Percentiles rank a stretch among this genome's conserved stretches.
These are phyloP conservation scores for Ataeniobius toweri DNA, from an alignment of 2,797 vertebrate species.

Conservation along the genomic window DNA sequence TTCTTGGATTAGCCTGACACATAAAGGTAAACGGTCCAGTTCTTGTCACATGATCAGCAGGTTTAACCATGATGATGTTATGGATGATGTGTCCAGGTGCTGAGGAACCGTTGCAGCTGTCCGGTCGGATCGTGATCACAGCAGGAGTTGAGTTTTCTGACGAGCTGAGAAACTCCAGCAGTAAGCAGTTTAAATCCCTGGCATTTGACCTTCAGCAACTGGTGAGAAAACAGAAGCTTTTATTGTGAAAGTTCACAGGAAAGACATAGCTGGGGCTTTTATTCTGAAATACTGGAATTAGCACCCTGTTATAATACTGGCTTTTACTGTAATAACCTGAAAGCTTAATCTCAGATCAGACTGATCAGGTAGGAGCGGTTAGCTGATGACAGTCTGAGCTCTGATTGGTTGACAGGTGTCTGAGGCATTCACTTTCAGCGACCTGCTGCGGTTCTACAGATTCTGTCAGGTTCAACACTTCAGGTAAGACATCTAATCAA, in stretches of 20 bases:
- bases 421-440: slow-evolving; percentile 45
- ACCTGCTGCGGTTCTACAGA: slow-evolving; percentile 53
- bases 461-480: slow-evolving; percentile 67
- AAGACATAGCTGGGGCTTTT: neutral
- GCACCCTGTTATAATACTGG: neutral
- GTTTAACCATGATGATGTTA: neutral
- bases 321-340: neutral
- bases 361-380: neutral
- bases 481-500: slow-evolving; percentile 64
- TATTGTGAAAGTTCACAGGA: slow-evolving; percentile 4
- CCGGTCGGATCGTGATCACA: slow-evolving; percentile 63
- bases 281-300: slow-evolving; percentile 2
- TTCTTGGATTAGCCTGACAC: slow-evolving; percentile 50
- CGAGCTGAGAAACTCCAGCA: slow-evolving; percentile 73
- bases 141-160: slow-evolving; percentile 62
- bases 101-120: slow-evolving; percentile 16
- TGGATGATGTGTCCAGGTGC: slow-evolving; percentile 14
- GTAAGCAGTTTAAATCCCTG: slow-evolving; percentile 69
- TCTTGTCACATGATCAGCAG: neutral
- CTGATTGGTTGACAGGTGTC: slow-evolving; percentile 68
- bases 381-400: neutral
- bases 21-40: slow-evolving; percentile 47
- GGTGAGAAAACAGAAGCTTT: slow-evolving; percentile 56
- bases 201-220: slow-evolving; percentile 74
- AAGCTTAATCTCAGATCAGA: neutral